Percentiles rank a stretch among this genome's conserved stretches.
Evolutionary conservation across 1,140 invertebrate genomes (phyloP).

Genomic region (Lethrus apterus): DNA sequence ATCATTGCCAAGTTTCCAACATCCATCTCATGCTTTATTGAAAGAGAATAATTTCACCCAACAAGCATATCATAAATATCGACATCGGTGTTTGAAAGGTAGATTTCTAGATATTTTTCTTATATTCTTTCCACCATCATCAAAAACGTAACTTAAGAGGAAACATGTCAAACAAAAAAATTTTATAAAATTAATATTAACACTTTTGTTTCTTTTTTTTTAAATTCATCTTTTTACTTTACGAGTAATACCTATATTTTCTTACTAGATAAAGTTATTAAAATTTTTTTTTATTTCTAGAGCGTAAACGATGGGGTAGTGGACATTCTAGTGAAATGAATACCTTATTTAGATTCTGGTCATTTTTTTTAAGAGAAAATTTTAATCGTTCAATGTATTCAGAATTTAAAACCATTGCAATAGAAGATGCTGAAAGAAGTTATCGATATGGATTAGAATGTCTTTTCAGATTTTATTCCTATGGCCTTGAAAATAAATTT

Average conservation of each 20-base stretch:
- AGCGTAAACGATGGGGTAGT: conserved; percentile 83
- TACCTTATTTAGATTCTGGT: conserved; percentile 97
- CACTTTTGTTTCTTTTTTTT: not conserved
- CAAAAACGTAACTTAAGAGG: no score
- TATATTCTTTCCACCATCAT: no score
- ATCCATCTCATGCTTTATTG: conserved; percentile 92
- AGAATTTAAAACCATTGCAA: conserved; percentile 84
- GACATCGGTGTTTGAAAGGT: conserved; percentile 89
- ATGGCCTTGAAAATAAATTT: conserved; percentile 94
- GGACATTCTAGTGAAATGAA: conserved; percentile 96
- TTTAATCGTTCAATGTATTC: conserved; percentile 98
- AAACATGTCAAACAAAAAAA: no score
- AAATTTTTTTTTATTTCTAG: conserved; percentile 46
- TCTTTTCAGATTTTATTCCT: conserved; percentile 97
- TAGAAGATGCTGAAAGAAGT: conserved; percentile 85
- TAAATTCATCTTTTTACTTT: not conserved
- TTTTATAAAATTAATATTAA: not conserved
- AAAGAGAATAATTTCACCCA: conserved; percentile 97
- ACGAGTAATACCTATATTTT: not conserved
- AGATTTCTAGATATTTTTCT: conserved; percentile 15
- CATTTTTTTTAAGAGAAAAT: conserved; percentile 96
- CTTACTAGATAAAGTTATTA: conserved; percentile 2
- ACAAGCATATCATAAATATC: conserved; percentile 92
- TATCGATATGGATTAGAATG: conserved; percentile 93
- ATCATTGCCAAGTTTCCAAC: conserved; percentile 85